Evolutionary conservation across 2,888 invertebrate genomes (phyloP), one percentile per base, ranked within the genome.

Genomic region (Neocrepidodera transversa): DNA sequence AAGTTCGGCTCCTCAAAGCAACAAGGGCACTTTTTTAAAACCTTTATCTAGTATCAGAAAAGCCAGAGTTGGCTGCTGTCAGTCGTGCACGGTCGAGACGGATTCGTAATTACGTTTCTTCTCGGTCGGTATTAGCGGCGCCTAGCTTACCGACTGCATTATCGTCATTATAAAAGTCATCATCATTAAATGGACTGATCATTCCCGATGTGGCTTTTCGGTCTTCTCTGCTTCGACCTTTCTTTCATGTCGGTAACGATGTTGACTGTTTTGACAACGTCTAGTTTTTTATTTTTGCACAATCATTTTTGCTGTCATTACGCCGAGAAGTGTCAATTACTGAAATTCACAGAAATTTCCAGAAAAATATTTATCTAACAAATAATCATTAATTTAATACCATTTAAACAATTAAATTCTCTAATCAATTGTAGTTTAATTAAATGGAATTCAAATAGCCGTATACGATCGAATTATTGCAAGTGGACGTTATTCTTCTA

Each of bases 161-260:
- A 77, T 77, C 77, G 75, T 77, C 76, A 78, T 78, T 77, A 77
- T 78, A 78, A 77, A 76, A 78, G 78, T 79, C 79, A 78, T 78
- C 77, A 78, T 79, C 78, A 79, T 79, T 79, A 79, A 75, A 74
- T 72, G 73, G 71, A 70, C 74, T 69, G 76, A 76, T 76, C 76
- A 69, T 71, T 74, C 72, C 71, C 71, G 11, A 20, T 73, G 67
- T 64, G 63, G 58, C 51, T 57, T 65, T 65, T 66, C 60, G 58
- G 63, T 57, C 60, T 58, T 48, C 42, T 61, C 61, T 59, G 52
- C 49, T 49, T 36, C 38, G 43, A n/a, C 36, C 43, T 54, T 43
- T 45, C 36, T 43, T 45, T 45, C 45, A 54, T 26, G 16, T 56
- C 43, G 43, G 38, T 16, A 42, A 56, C 42, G 26, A 28, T 43